phyloP scores from a whole-genome alignment of 1,140 invertebrate genomes.

The Chironomus tepperi region DNA sequence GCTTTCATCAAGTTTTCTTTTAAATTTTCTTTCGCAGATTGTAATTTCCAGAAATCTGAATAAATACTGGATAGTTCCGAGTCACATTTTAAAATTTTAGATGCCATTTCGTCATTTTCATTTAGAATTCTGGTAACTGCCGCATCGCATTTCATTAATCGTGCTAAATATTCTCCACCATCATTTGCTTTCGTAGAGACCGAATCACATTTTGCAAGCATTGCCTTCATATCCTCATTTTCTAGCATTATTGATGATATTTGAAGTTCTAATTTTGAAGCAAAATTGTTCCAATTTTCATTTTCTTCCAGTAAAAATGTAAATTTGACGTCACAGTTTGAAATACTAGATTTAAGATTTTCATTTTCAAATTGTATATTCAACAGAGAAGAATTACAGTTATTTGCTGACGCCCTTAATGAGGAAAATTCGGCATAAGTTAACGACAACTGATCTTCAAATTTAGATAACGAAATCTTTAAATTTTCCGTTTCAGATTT shows the following conservation, averaged over 20 bases:
- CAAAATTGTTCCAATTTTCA: background rate
- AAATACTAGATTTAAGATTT: background rate
- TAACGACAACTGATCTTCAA: background rate
- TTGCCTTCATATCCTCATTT: background rate
- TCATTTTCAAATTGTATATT: background rate
- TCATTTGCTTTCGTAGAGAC: background rate
- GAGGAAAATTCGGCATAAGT: background rate
- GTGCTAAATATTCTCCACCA: background rate
- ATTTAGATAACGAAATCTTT: background rate
- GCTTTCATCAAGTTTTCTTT: background rate
- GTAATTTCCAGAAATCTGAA: background rate
- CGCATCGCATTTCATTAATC: background rate
- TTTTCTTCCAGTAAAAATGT: background rate
- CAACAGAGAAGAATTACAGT: background rate
- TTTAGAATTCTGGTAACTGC: background rate
- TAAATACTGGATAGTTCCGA: background rate
- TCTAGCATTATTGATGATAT: background rate
- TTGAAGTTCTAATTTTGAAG: background rate
- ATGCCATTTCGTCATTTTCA: background rate
- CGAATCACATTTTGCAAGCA: background rate
- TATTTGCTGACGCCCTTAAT: background rate
- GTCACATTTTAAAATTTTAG: background rate
- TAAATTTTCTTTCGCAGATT: background rate
- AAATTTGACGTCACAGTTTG: background rate
- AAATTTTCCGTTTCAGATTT: background rate